phyloP scores from a whole-genome alignment of 1,140 invertebrate species.

The Pogonomyrmex barbatus region DNA sequence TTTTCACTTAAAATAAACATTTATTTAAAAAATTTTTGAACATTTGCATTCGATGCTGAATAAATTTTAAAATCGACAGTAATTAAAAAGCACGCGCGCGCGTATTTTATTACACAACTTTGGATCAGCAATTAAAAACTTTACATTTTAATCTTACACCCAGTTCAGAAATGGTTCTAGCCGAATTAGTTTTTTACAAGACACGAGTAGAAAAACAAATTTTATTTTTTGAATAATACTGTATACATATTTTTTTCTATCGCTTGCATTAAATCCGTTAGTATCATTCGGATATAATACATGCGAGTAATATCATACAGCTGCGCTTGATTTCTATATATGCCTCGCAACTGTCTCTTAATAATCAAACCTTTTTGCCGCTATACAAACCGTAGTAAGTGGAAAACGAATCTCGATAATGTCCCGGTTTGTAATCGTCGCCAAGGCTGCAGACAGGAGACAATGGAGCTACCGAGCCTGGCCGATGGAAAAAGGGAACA shows the following conservation, averaged over 20 bases:
- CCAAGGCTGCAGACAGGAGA: constrained; percentile 25
- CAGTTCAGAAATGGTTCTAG: background rate
- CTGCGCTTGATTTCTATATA: constrained; percentile 1
- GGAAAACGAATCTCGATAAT: constrained; percentile 55
- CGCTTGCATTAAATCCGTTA: background rate
- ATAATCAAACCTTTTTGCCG: constrained; percentile 24
- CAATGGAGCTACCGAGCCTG: constrained; percentile 33
- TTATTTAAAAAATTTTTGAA: background rate
- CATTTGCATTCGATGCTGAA: background rate
- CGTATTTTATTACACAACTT: background rate
- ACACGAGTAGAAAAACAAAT: background rate
- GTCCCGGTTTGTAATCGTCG: constrained; percentile 38
- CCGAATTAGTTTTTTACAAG: background rate
- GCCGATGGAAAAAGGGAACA: constrained; percentile 48
- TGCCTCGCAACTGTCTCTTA: background rate
- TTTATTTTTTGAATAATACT: background rate
- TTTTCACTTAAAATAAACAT: background rate
- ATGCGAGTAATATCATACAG: background rate
- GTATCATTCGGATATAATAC: background rate
- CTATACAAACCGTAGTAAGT: background rate
- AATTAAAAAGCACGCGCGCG: background rate
- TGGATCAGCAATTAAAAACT: background rate
- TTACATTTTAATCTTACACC: background rate
- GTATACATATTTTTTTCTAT: background rate
- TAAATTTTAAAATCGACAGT: background rate